These are phyloP conservation scores for Megaptera novaeangliae DNA, from an alignment of 2,113 vertebrate genomes.

Conservation along the genomic window DNA sequence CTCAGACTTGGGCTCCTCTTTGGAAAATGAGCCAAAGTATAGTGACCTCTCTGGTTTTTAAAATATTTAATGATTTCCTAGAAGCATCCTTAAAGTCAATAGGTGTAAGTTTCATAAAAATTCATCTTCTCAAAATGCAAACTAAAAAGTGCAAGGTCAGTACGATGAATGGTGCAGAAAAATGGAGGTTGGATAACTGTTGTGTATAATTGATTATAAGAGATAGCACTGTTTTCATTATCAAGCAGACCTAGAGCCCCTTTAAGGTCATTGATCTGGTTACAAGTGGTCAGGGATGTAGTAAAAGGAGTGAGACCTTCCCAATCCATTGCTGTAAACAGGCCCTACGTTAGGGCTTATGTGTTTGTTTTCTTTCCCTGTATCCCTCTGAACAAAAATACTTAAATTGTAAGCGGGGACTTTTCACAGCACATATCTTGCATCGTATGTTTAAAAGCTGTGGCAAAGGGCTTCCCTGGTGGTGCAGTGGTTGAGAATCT, in stretches of 20 bases:
- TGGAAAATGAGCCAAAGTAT: constrained; percentile 6
- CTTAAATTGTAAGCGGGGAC: constrained; percentile 42
- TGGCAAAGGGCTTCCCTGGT: not conserved
- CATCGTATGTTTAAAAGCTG: constrained; percentile 53
- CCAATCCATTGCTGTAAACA: not conserved
- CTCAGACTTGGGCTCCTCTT: not conserved
- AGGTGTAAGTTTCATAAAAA: not conserved
- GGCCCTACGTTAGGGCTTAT: not conserved
- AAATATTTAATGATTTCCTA: constrained; percentile 31
- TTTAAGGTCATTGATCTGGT: not conserved
- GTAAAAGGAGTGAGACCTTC: not conserved
- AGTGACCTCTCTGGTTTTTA: not conserved
- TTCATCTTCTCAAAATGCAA: not conserved
- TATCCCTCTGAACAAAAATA: constrained; percentile 41
- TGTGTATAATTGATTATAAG: not conserved
- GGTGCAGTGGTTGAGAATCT: too few relatives aligned
- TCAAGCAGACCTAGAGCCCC: not conserved
- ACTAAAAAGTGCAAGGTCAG: not conserved
- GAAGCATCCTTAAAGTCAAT: not conserved
- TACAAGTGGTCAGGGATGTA: not conserved
- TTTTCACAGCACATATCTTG: constrained; percentile 35
- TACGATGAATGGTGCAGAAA: not conserved
- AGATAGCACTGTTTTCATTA: not conserved
- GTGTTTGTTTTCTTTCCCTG: constrained; percentile 61
- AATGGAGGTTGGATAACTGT: not conserved